A percentile compares a stretch with the other conserved stretches of the same genome.
Evolutionary conservation across 2,888 invertebrate species (phyloP).

Genomic region (Pycnomerus fuliginosus): DNA sequence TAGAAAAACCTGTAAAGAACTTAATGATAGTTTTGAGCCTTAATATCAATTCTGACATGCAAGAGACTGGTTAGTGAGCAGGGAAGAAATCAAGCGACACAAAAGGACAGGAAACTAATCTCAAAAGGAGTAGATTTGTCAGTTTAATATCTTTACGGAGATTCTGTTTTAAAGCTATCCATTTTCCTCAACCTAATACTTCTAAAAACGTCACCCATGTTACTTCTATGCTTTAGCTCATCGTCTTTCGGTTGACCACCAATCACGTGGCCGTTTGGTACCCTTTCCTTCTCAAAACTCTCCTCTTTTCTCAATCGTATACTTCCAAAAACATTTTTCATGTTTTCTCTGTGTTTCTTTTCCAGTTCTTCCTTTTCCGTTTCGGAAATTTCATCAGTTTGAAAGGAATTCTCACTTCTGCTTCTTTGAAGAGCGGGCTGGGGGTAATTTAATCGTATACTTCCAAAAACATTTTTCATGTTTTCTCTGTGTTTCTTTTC

Average conservation of each 20-base stretch:
- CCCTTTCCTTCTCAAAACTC: constrained; percentile 18
- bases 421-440: too few species aligned
- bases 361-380: constrained; percentile 26
- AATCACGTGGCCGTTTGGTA: too few species aligned
- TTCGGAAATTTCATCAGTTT: constrained; percentile 19
- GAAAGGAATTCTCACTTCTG: constrained; percentile 8
- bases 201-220: neutral
- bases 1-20: constrained; percentile 61
- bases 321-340: constrained; percentile 27
- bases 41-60: constrained; percentile 9
- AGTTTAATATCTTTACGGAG: neutral
- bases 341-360: constrained; percentile 29
- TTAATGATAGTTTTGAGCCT: constrained; percentile 26
- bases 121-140: neutral
- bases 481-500: constrained; percentile 29
- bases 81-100: neutral
- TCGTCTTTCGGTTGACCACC: neutral
- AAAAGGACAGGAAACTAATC: neutral
- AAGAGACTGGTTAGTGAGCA: neutral
- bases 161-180: neutral
- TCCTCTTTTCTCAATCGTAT: constrained; percentile 26
- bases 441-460: constrained; percentile 27
- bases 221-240: neutral
- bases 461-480: constrained; percentile 30
- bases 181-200: neutral